Evolutionary conservation across 1,140 invertebrate genomes (phyloP), one percentile per base, ranked within the genome.

Genomic region (Campoletis sonorensis): DNA sequence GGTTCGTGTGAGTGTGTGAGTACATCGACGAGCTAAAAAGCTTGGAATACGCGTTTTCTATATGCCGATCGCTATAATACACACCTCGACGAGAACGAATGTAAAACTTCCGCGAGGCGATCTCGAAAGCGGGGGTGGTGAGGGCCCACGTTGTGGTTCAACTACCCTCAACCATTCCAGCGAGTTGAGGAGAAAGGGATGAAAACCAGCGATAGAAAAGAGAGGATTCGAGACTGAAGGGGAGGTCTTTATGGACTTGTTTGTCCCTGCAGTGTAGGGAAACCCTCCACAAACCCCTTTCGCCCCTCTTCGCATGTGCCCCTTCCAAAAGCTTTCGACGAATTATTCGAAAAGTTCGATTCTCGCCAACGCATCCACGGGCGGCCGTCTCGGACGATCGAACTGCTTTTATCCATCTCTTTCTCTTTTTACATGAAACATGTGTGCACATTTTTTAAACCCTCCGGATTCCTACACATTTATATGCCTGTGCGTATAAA

Each of bases 211-310:
- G 37, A 73, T 78, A 58, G 68, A 72, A 75, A 45, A 79, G 61
- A 75, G 51, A 79, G 40, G 61, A 45, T 75, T 33, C 61, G 54
- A 40, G 40, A 72, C n/a, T 71, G 54, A 45, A 82, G 78, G 80
- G 70, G 51, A 61, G 75, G 76, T 86, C 87, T 88, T 88, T 88
- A 88, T 87, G 85, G 85, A 83, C 87, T 88, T 88, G 87, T 88
- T 88, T 88, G 87, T 88, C 83, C 85, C 72, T 82, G 81, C 77
- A 75, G 80, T 27, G 68, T 27, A 23, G 61, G 30, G 30, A 51
- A 77, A 18, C 18, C 54, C 16, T 54, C 27, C 54, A 45, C 75
- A 18, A 21, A 11, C 75, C 30, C 27, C 61, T 11, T 67, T 27
- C 58, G 8, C 70, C 30, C 70, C 26, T n/a, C n/a, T 61, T 79